These are phyloP conservation scores for Drosophila pseudoobscura DNA, from an alignment of 1,140 invertebrate species.

Conservation along the genomic window DNA sequence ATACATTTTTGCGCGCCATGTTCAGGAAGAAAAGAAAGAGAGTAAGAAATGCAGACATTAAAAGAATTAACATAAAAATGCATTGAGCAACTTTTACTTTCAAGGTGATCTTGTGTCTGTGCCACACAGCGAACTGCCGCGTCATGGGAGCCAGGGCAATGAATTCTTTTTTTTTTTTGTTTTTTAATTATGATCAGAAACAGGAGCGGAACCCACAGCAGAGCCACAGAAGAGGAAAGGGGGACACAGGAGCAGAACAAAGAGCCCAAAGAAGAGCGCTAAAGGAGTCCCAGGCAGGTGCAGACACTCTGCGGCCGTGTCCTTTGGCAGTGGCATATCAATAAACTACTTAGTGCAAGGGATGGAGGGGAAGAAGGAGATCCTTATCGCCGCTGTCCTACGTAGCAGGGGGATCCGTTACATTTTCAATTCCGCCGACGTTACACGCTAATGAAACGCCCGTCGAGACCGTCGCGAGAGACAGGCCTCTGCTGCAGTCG, in stretches of 20 bases:
- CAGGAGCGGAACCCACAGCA: slow-evolving; percentile 24
- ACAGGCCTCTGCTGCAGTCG: slow-evolving; percentile 27
- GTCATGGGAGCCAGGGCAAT: slow-evolving; percentile 38
- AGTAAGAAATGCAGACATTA: slow-evolving; percentile 15
- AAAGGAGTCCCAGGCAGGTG: slow-evolving; percentile 55
- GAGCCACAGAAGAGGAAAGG: slow-evolving; percentile 1
- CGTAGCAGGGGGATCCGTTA: slow-evolving; percentile 59
- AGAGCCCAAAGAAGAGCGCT: slow-evolving; percentile 10
- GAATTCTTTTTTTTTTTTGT: not conserved
- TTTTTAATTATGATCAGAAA: slow-evolving; percentile 50
- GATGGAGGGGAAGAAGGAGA: slow-evolving; percentile 17
- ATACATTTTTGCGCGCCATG: slow-evolving; percentile 75
- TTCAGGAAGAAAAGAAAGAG: slow-evolving; percentile 24
- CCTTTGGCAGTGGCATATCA: slow-evolving; percentile 56
- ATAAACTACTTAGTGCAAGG: slow-evolving; percentile 65
- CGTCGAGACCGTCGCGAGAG: slow-evolving; percentile 54
- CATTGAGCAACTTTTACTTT: slow-evolving; percentile 75
- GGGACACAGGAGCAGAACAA: not conserved
- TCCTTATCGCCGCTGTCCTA: slow-evolving; percentile 60
- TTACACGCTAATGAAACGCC: slow-evolving; percentile 82
- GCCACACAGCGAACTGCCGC: slow-evolving; percentile 38
- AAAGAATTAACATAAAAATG: slow-evolving; percentile 74
- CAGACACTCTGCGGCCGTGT: slow-evolving; percentile 39
- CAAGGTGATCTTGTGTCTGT: slow-evolving; percentile 69
- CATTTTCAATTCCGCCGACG: slow-evolving; percentile 76